These are phyloP conservation scores for Centropyge bicolor DNA, from an alignment of 2,797 vertebrate genomes.

Conservation along the genomic window DNA sequence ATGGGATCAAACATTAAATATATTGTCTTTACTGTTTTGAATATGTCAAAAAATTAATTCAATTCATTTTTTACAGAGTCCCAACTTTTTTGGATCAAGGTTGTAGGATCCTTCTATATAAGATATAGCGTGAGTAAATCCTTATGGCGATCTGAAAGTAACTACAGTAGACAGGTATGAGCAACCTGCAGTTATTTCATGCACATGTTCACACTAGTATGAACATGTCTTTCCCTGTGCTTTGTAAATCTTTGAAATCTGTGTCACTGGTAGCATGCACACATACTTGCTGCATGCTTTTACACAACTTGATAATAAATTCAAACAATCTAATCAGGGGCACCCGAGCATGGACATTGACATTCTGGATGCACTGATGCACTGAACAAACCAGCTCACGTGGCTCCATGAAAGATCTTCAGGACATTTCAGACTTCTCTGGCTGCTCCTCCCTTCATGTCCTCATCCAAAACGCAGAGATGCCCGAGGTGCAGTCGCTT, in stretches of 20 bases:
- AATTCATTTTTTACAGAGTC: too few relatives aligned
- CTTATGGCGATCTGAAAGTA: not conserved
- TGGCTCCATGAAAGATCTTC: slow-evolving; percentile 34
- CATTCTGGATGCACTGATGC: slow-evolving; percentile 36
- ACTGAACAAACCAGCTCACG: slow-evolving; percentile 10
- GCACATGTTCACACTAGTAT: not conserved
- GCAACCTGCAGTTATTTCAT: slow-evolving; percentile 15
- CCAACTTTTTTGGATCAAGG: too few relatives aligned
- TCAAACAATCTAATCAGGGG: slow-evolving; percentile 28
- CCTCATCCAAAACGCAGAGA: slow-evolving; percentile 35
- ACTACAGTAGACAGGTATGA: not conserved
- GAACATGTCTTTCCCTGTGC: not conserved
- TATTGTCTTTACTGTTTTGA: too few relatives aligned
- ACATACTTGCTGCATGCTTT: not conserved
- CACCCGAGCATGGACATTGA: slow-evolving; percentile 31
- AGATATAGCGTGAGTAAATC: not conserved
- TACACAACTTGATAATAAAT: slow-evolving; percentile 17
- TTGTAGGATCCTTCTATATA: too few relatives aligned
- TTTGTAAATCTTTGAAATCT: not conserved
- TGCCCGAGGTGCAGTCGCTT: slow-evolving; percentile 10
- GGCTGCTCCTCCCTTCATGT: slow-evolving; percentile 16
- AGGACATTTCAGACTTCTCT: slow-evolving; percentile 48
- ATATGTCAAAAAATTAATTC: too few relatives aligned
- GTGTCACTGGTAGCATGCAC: not conserved
- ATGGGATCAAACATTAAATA: too few relatives aligned